A percentile compares a stretch with the other conserved stretches of the same genome.
Evolutionary conservation across 2,888 invertebrate species (phyloP).

Genomic region (Euzophera pinguis): DNA sequence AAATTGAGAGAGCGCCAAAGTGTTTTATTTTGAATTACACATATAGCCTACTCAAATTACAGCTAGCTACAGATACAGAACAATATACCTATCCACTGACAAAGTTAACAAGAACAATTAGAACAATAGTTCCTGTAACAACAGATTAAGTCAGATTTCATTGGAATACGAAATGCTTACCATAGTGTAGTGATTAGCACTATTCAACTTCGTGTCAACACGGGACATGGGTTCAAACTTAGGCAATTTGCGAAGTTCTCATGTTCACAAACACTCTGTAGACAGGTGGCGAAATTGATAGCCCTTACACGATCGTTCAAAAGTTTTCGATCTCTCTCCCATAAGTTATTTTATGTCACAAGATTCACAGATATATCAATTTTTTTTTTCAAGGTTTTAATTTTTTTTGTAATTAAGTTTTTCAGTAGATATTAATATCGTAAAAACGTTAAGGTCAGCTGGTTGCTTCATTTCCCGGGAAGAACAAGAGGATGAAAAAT

Average conservation of each 20-base stretch:
- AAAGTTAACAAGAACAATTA: not conserved
- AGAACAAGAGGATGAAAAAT: no score
- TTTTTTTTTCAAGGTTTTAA: no score
- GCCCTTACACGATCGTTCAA: not conserved
- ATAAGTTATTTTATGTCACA: not conserved
- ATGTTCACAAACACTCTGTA: not conserved
- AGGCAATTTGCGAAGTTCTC: not conserved
- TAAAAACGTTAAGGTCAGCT: no score
- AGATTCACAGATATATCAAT: no score
- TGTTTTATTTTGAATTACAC: no score
- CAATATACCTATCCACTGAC: no score
- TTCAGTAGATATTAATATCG: no score
- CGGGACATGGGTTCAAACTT: not conserved
- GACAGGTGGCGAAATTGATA: not conserved
- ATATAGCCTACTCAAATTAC: no score
- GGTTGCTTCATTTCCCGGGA: no score
- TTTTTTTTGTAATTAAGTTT: no score
- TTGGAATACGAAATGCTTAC: not conserved
- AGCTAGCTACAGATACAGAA: no score
- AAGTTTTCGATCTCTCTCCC: not conserved
- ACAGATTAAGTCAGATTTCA: not conserved
- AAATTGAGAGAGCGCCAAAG: no score
- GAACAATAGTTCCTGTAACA: not conserved
- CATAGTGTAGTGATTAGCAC: not conserved
- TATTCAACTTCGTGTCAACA: not conserved